A percentile compares a stretch with the other conserved stretches of the same genome.
Evolutionary conservation across 2,797 vertebrate genomes (phyloP).

Genomic region (Crocodylus rhombifer): DNA sequence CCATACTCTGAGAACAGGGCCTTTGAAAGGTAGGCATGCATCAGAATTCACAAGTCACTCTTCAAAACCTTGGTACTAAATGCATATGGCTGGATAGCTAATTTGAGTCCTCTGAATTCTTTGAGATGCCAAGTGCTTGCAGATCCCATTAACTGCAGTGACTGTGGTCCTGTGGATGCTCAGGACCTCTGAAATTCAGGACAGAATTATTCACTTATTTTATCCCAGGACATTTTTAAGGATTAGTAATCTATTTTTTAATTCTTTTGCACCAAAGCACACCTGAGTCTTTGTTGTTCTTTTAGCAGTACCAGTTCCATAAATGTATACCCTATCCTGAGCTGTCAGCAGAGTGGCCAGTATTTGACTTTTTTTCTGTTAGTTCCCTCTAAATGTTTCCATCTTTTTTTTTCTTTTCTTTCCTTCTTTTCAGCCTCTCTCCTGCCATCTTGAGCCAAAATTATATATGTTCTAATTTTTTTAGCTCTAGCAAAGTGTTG

Average conservation of each 20-base stretch:
- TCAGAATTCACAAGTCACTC: background rate
- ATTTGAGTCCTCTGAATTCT: background rate
- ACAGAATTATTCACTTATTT: background rate
- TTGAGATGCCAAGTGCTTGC: background rate
- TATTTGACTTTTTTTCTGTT: background rate
- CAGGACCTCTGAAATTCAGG: background rate
- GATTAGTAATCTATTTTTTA: background rate
- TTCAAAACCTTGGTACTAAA: background rate
- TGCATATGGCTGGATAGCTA: background rate
- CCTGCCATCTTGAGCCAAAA: background rate
- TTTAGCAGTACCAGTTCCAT: background rate
- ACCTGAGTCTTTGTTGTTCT: background rate
- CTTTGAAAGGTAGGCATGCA: background rate
- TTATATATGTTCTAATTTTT: background rate
- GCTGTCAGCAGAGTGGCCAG: background rate
- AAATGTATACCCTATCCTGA: background rate
- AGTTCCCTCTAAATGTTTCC: background rate
- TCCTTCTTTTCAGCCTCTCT: background rate
- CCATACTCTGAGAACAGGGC: background rate
- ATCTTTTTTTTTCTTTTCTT: background rate
- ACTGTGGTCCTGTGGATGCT: background rate
- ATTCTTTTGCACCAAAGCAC: background rate
- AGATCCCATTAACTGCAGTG: background rate
- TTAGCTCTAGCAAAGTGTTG: background rate
- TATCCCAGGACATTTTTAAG: background rate